Evolutionary conservation across 2,113 vertebrate genomes (phyloP), one percentile per base, ranked within the genome.

Genomic region (Atherinomorus stipes): DNA sequence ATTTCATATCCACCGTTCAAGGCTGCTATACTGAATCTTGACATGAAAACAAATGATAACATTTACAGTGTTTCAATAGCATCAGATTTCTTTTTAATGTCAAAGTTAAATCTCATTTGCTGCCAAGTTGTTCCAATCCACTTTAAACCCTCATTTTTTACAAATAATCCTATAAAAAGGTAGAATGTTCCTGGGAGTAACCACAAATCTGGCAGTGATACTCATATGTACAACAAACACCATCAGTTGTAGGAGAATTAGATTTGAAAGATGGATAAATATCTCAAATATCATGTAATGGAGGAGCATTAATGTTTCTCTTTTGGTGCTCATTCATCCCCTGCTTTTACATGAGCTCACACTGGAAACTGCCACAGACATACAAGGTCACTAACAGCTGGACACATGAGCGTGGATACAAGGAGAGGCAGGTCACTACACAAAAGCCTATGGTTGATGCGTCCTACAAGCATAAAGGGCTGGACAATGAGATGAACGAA

Each of bases 381-480:
- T 26, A 64, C 21, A 59, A 62, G 28, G 50, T 25, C 34, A 25
- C 54, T 65, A 40, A 72, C 76, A 65, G 23, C 73, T 34, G 52
- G 34, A 59, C 45, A 53, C 7, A 34, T 34, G 40, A 62, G 56
- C 5, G 58, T 53, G 69, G 65, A 21, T 54, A 25, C 62, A 40
- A 40, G 22, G 28, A 52, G 74, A 53, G 34, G 50, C 2, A 0
- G 60, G 40, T 57, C 60, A 52, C 75, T 76, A 84, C 40, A 82
- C 57, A 64, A 10, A 73, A 62, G 62, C 62, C 80, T 54, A 74
- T 57, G 54, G 76, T 1, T 50, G 58, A 26, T 0, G 50, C 44
- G 52, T 64, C 63, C 63, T 81, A 85, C 64, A 78, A 67, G 70
- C 80, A 57, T 34, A 71, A 37, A 22, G 31, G 65, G 58, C 31